These are phyloP conservation scores for Cynocephalus volans DNA, from an alignment of 2,113 vertebrate species.

Conservation along the genomic window DNA sequence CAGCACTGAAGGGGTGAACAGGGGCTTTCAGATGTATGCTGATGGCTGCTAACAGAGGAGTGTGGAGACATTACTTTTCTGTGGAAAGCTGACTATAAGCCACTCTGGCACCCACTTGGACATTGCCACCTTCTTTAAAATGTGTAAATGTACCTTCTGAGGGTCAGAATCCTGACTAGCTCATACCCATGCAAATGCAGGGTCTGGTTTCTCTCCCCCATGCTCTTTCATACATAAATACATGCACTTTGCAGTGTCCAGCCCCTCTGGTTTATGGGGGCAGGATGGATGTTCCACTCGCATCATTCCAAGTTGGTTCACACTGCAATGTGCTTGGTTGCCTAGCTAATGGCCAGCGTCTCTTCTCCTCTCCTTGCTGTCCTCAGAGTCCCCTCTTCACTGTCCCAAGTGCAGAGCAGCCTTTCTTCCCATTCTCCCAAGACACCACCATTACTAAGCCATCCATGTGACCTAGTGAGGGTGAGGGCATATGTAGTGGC, in stretches of 20 bases:
- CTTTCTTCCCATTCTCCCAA: not conserved
- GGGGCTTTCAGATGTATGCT: not conserved
- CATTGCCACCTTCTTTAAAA: not conserved
- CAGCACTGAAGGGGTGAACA: rapidly evolving
- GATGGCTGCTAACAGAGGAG: not conserved
- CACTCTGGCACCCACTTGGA: not conserved
- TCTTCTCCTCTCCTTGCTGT: not conserved
- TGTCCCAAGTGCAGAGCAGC: not conserved
- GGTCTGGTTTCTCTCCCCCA: not conserved
- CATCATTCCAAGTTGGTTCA: not conserved
- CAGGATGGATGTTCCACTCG: rapidly evolving
- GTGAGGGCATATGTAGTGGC: not conserved
- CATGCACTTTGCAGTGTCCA: not conserved
- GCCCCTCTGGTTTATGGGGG: not conserved
- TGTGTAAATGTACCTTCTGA: not conserved
- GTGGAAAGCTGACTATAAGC: not conserved
- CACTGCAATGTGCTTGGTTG: not conserved
- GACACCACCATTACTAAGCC: not conserved
- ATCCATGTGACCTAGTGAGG: not conserved
- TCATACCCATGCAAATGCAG: not conserved
- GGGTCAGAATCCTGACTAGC: rapidly evolving
- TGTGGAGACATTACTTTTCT: not conserved
- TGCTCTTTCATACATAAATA: not conserved
- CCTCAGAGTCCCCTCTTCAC: not conserved
- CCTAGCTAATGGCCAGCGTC: not conserved